These are phyloP conservation scores for Lonchura striata DNA, from an alignment of 2,113 vertebrate genomes.

Conservation along the genomic window DNA sequence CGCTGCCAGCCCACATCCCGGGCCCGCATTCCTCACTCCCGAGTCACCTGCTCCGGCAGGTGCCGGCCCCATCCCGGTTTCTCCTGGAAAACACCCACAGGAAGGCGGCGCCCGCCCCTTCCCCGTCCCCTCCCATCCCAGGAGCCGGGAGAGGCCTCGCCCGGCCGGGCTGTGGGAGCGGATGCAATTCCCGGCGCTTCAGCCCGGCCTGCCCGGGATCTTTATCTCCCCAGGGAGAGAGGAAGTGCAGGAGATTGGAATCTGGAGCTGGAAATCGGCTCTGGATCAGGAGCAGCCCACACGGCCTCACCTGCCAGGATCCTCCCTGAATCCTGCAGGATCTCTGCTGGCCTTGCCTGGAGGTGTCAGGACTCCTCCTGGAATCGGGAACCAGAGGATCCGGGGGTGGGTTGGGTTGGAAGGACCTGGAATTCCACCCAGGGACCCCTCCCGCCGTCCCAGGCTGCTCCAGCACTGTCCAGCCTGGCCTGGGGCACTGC, in stretches of 20 bases:
- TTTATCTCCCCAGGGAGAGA: background rate
- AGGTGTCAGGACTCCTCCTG: background rate
- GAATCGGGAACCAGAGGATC: rapidly evolving
- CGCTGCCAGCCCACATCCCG: background rate
- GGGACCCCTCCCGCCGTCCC: background rate
- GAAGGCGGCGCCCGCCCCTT: background rate
- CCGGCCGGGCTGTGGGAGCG: background rate
- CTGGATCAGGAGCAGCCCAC: background rate
- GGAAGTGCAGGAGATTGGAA: background rate
- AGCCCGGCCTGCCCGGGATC: background rate
- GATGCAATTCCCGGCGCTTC: background rate
- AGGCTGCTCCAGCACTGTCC: background rate
- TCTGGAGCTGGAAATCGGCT: background rate
- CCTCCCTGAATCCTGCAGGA: background rate
- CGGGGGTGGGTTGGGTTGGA: background rate
- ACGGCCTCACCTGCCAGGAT: background rate
- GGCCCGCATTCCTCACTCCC: background rate
- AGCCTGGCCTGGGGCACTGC: rapidly evolving
- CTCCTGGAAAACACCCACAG: conserved; percentile 2
- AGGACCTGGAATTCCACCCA: rapidly evolving
- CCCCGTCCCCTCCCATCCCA: background rate
- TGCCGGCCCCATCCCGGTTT: background rate
- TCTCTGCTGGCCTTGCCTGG: background rate
- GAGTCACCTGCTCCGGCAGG: conserved; percentile 51
- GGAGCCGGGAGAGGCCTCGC: background rate